Evolutionary conservation across 2,797 vertebrate species (phyloP).

Genomic region (Glossophaga mutica): DNA sequence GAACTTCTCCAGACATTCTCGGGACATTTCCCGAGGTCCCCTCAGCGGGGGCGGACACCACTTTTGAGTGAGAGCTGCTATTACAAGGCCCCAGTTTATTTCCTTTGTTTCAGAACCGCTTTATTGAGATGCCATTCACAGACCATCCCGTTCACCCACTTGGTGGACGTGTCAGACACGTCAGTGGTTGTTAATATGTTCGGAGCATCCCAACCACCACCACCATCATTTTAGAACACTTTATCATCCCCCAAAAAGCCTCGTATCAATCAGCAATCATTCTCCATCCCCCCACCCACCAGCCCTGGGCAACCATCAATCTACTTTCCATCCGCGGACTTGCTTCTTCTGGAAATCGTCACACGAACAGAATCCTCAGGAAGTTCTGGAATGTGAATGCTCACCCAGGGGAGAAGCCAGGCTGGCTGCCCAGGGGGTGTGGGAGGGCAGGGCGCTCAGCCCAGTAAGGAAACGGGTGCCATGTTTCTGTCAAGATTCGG

Average conservation of each 20-base stretch:
- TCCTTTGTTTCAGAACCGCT: background rate
- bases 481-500: background rate
- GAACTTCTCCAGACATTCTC: background rate
- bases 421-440: background rate
- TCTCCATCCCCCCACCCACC: fast-evolving
- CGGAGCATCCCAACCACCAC: fast-evolving
- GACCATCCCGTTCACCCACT: background rate
- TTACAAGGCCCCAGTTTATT: background rate
- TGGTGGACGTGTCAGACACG: too few species aligned
- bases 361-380: background rate
- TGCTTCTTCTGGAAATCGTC: background rate
- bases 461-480: background rate
- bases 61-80: background rate
- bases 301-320: background rate
- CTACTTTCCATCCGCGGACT: background rate
- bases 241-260: background rate
- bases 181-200: background rate
- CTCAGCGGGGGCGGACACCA: background rate
- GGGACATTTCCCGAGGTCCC: too few species aligned
- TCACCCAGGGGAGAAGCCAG: too few species aligned
- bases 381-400: too few species aligned
- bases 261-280: fast-evolving
- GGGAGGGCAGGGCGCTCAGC: too few species aligned
- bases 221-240: background rate
- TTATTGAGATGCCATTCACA: background rate